A percentile compares a stretch with the other conserved stretches of the same genome.
These are phyloP conservation scores for Rattus rattus DNA, from an alignment of 2,113 vertebrate genomes.

Conservation along the genomic window DNA sequence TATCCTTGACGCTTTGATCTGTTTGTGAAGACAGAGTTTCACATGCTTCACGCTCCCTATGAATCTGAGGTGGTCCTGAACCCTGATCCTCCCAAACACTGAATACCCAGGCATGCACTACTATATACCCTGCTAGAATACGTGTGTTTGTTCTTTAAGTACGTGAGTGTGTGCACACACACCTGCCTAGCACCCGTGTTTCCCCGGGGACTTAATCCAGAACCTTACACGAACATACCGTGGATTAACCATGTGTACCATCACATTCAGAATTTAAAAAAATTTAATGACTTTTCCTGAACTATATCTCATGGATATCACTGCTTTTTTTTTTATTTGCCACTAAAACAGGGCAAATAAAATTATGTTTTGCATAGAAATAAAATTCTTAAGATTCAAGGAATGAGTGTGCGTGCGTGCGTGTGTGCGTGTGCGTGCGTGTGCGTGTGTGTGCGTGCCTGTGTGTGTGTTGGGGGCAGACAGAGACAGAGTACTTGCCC, in stretches of 20 bases:
- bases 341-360: conserved; percentile 9
- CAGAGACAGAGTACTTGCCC: background rate
- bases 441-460: no score
- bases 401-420: background rate
- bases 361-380: background rate
- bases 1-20: no score
- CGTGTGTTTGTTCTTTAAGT: background rate
- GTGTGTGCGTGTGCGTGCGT: no score
- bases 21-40: background rate
- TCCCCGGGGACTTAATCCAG: background rate
- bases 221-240: background rate
- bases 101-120: background rate
- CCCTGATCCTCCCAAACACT: background rate
- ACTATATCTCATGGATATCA: conserved; percentile 12
- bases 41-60: background rate
- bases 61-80: background rate
- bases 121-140: background rate
- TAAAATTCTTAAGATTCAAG: conserved; percentile 49
- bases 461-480: no score
- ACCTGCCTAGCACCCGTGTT: no score
- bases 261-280: background rate
- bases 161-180: background rate
- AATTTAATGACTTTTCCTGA: background rate
- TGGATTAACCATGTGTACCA: background rate
- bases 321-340: background rate